phyloP scores from a whole-genome alignment of 2,797 vertebrate species.

The Amazona ochrocephala region DNA sequence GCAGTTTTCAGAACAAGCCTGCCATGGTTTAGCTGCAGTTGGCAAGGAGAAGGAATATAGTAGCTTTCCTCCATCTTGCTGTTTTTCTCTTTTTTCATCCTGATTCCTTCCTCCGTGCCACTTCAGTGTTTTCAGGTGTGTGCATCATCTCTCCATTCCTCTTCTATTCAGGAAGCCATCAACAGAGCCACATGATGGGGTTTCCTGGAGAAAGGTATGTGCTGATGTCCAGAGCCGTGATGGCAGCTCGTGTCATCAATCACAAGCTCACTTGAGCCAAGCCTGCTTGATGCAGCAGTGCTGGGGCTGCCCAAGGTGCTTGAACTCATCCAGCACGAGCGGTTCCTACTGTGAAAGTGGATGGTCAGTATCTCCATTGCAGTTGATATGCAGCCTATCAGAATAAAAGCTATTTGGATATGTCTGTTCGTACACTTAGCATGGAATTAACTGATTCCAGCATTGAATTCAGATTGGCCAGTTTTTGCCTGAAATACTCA shows the following conservation, averaged over 20 bases:
- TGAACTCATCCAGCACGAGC: not conserved
- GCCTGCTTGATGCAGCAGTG: not conserved
- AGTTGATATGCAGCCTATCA: not conserved
- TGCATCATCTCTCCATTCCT: not conserved
- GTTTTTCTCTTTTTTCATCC: not conserved
- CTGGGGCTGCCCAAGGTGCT: not conserved
- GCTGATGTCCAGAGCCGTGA: not conserved
- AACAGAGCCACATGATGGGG: not conserved
- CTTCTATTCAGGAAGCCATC: not conserved
- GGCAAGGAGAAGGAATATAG: not conserved
- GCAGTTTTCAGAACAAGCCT: not conserved
- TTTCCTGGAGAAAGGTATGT: not conserved
- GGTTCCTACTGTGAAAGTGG: not conserved
- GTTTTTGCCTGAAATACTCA: not conserved
- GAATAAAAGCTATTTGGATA: not conserved
- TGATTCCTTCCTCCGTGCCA: not conserved
- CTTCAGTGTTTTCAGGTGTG: not conserved
- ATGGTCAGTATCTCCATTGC: not conserved
- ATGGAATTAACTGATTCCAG: not conserved
- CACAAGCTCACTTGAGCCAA: not conserved
- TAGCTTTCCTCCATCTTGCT: not conserved
- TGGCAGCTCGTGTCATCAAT: not conserved
- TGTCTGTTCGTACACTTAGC: not conserved
- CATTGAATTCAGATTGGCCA: not conserved
- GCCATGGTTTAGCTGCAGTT: not conserved